Percentiles rank a stretch among this genome's conserved stretches.
Evolutionary conservation across 2,797 vertebrate species (phyloP).

Genomic region (Tarsius wallacei): DNA sequence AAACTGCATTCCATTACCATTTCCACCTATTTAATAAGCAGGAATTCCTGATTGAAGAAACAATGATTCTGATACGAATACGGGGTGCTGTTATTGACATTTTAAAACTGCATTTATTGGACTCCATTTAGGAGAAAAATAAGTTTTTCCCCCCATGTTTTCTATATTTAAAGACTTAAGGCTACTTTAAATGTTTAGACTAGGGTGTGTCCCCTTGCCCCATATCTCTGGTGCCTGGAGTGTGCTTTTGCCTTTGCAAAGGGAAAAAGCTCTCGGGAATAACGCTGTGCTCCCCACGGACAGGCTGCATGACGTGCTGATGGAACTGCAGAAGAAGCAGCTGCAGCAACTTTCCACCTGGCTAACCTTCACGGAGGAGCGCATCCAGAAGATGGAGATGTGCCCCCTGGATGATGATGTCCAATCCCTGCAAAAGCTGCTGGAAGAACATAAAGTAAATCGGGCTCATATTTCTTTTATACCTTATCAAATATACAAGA

Average conservation of each 20-base stretch:
- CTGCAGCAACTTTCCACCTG: conserved; percentile 97
- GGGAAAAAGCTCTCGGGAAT: neutral
- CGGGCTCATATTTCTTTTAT: conserved; percentile 48
- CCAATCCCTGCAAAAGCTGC: conserved; percentile 93
- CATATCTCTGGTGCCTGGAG: neutral
- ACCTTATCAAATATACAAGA: neutral
- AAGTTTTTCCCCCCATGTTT: neutral
- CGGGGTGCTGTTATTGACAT: neutral
- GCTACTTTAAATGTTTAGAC: neutral
- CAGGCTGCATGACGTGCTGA: conserved; percentile 97
- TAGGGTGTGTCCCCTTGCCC: neutral
- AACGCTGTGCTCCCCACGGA: conserved; percentile 43
- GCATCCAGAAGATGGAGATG: conserved; percentile 96
- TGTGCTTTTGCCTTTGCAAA: neutral
- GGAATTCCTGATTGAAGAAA: conserved; percentile 74
- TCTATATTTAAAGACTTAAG: neutral
- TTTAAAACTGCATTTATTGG: conserved; percentile 3
- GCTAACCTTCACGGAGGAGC: conserved; percentile 95
- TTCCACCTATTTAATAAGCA: conserved; percentile 65
- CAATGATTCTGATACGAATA: conserved; percentile 64
- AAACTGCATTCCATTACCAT: conserved; percentile 22
- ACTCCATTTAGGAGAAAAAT: conserved; percentile 22
- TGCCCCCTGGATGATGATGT: conserved; percentile 91
- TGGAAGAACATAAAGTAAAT: conserved; percentile 97
- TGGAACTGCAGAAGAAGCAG: conserved; percentile 98